Base-by-base conservation (phyloP, 35 echinoderm and acorn worm species). In the Heliocidaris tuberculata region DNA sequence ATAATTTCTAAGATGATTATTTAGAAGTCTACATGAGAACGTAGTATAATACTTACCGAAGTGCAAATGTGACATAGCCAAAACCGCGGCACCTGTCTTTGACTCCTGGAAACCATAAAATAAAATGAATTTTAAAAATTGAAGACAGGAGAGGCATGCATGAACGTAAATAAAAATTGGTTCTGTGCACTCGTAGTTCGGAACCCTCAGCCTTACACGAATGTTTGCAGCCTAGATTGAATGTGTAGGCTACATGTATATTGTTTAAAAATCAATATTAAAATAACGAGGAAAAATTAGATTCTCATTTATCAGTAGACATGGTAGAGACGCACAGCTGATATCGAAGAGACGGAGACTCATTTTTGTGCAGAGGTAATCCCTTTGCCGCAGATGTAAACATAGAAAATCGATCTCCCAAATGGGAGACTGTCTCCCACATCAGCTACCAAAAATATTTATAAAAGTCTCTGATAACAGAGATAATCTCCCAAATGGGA, bases 11-110 rank as follows among this genome's bases (percentile, higher is more conserved):
- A 7, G 29, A 7, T 87, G 17, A 2, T 30, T 87, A 32, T 31
- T 21, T 47, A 7, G 24, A 89, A 15, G 1, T 52, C 35, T 42
- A 42, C 35, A 42, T 42, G 1, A 42, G 35, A 42, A 0, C 3
- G 35, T 42, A 42, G 35, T 32, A 27, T 88, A 89, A 89, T 89
- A 94, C 94, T 89, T 95, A 95, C 96, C 93, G 94, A 0, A 94
- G n/a, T 16, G 96, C 96, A 88, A 96, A 97, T 47, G 96, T 97
- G 24, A 97, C 96, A 94, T 96, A 97, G 54, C 96, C 96, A 96
- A 97, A 97, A 5, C 96, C 96, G 56, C 96, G 85, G 88, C 96
- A 97, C 93, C 94, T 97, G 32, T 97, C 95, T 31, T 89, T 87
- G 15, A 95, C 93, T 85, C 96, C 96, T 97, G 88, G 4, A 93